Evolutionary conservation across 2,113 vertebrate species (phyloP).

Genomic region (Heteronetta atricapilla): DNA sequence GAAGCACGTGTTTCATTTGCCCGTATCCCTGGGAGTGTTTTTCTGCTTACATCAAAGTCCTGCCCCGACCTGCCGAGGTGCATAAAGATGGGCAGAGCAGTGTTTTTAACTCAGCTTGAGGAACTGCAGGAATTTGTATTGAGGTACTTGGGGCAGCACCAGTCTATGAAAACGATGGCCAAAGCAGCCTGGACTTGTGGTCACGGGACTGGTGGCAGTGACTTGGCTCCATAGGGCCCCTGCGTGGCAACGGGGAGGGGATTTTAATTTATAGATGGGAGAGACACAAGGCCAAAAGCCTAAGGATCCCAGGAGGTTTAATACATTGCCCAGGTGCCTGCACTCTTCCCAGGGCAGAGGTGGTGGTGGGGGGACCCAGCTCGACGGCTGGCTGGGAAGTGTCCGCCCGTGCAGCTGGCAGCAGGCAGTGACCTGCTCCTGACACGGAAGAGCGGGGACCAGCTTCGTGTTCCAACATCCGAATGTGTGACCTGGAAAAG

Average conservation of each 20-base stretch:
- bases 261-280: not conserved
- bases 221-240: not conserved
- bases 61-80: not conserved
- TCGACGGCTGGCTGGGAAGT: not conserved
- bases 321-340: too few species aligned
- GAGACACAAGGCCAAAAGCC: not conserved
- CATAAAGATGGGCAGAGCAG: not conserved
- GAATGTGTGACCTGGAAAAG: not conserved
- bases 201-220: not conserved
- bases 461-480: not conserved
- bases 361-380: not conserved
- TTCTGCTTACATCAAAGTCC: conserved; percentile 37
- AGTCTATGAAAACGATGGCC: not conserved
- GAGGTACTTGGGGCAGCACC: not conserved
- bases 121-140: not conserved
- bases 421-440: not conserved
- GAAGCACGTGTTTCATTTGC: conserved; percentile 35
- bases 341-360: not conserved
- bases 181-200: not conserved
- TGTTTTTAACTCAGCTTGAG: conserved; percentile 33
- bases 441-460: fast-evolving
- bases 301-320: not conserved
- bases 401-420: not conserved
- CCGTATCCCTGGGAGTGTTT: conserved; percentile 22
- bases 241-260: not conserved